These are phyloP conservation scores for Bombus superbus DNA, from an alignment of 1,140 invertebrate species.

Conservation along the genomic window DNA sequence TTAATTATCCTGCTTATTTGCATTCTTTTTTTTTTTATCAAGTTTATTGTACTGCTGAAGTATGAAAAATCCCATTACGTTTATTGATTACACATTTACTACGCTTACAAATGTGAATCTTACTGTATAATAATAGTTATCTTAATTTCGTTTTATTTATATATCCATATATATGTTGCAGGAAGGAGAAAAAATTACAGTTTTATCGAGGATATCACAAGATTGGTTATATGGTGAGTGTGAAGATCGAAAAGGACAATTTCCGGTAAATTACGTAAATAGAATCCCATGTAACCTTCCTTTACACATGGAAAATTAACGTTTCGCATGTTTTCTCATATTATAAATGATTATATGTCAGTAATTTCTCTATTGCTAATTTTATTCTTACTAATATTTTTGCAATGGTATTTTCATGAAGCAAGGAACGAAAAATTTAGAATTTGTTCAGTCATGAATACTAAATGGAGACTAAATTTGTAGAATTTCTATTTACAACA, in stretches of 20 bases:
- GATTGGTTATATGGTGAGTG: slow-evolving; percentile 93
- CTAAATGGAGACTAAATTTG: slow-evolving; percentile 23
- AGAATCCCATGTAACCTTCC: slow-evolving; percentile 80
- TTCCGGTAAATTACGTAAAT: slow-evolving; percentile 91
- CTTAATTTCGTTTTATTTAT: background rate
- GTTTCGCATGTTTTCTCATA: slow-evolving; percentile 19
- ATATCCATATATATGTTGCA: slow-evolving; percentile 69
- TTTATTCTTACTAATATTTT: slow-evolving; percentile 12
- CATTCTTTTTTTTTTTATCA: background rate
- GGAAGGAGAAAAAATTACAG: slow-evolving; percentile 88
- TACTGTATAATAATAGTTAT: background rate
- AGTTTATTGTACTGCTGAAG: background rate
- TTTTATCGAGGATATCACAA: slow-evolving; percentile 88
- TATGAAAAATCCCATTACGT: background rate
- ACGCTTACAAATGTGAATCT: background rate
- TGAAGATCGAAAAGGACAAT: slow-evolving; percentile 88
- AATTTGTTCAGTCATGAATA: slow-evolving; percentile 5
- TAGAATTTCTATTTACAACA: slow-evolving; percentile 45
- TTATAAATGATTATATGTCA: slow-evolving; percentile 16
- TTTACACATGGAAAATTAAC: background rate
- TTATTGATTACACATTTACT: background rate
- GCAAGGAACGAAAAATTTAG: slow-evolving; percentile 4
- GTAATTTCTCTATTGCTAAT: slow-evolving; percentile 41
- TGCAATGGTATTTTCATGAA: background rate
- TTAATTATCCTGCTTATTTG: background rate